phyloP scores from a whole-genome alignment of 2,888 invertebrate species.

The Callyntrura guangdongensis region DNA sequence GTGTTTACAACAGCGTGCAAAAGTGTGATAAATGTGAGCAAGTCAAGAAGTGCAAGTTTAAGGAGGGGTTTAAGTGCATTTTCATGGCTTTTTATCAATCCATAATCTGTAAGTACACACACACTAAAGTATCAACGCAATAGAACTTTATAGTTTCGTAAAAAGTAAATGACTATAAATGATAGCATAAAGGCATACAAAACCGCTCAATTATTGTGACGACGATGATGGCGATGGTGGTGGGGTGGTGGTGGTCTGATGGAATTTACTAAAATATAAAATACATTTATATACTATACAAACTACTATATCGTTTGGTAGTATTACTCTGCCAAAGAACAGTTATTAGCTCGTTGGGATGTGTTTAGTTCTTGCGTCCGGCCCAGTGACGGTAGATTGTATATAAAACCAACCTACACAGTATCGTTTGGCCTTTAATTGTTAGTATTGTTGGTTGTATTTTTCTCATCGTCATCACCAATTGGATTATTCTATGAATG shows the following conservation, averaged over 20 bases:
- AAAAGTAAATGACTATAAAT: background rate
- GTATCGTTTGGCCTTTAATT: too few relatives aligned
- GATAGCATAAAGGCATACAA: background rate
- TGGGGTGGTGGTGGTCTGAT: background rate
- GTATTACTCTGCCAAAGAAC: too few relatives aligned
- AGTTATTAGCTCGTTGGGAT: too few relatives aligned
- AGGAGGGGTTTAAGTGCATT: slow-evolving; percentile 50
- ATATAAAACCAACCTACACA: too few relatives aligned
- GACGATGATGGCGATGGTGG: background rate
- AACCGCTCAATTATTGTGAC: slow-evolving; percentile 16
- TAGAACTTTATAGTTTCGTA: slow-evolving; percentile 33
- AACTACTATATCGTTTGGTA: too few relatives aligned
- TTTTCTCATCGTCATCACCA: too few relatives aligned
- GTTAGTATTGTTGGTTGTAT: too few relatives aligned
- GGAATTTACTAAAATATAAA: too few relatives aligned
- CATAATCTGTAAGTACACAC: slow-evolving; percentile 47
- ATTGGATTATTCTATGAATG: too few relatives aligned
- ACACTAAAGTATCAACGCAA: slow-evolving; percentile 13
- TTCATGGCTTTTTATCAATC: slow-evolving; percentile 56
- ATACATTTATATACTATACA: too few relatives aligned
- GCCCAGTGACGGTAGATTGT: too few relatives aligned
- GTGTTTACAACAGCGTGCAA: slow-evolving; percentile 10
- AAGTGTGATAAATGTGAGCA: slow-evolving; percentile 42
- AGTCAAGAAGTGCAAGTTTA: slow-evolving; percentile 36
- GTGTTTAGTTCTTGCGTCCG: too few relatives aligned